Conservation (phyloP, 2,113 vertebrate genomes). For the Falco punctatus region DNA sequence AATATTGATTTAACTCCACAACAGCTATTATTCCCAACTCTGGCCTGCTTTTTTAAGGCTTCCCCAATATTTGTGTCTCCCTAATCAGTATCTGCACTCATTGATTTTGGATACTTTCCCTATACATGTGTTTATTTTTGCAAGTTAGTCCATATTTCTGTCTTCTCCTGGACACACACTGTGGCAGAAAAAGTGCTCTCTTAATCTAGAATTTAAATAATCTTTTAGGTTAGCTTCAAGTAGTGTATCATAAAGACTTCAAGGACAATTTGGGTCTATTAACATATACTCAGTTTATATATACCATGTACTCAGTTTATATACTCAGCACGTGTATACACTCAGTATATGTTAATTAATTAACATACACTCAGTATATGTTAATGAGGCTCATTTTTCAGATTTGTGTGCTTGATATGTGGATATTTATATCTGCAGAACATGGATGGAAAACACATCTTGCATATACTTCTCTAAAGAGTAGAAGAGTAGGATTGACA, state of each 20-base stretch:
- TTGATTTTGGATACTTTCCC: neutral
- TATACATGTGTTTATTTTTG: neutral
- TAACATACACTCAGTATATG: rapidly evolving
- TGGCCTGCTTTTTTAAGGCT: neutral
- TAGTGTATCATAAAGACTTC: neutral
- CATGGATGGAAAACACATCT: neutral
- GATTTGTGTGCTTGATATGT: neutral
- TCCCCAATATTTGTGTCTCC: neutral
- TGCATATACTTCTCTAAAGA: neutral
- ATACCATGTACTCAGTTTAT: neutral
- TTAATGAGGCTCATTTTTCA: neutral
- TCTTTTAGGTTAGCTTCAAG: neutral
- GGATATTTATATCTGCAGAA: neutral
- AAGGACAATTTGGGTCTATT: neutral
- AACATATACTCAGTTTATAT: neutral
- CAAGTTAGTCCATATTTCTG: neutral
- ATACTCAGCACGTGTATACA: neutral
- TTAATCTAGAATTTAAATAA: neutral
- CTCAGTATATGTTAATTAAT: neutral
- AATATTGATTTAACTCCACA: neutral
- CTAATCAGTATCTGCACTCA: neutral
- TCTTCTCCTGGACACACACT: neutral
- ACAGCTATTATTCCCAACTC: neutral
- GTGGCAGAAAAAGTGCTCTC: neutral
- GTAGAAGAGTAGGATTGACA: neutral